Evolutionary conservation across 2,113 vertebrate species (phyloP).

Genomic region (Cyphomyrus plagiostoma): DNA sequence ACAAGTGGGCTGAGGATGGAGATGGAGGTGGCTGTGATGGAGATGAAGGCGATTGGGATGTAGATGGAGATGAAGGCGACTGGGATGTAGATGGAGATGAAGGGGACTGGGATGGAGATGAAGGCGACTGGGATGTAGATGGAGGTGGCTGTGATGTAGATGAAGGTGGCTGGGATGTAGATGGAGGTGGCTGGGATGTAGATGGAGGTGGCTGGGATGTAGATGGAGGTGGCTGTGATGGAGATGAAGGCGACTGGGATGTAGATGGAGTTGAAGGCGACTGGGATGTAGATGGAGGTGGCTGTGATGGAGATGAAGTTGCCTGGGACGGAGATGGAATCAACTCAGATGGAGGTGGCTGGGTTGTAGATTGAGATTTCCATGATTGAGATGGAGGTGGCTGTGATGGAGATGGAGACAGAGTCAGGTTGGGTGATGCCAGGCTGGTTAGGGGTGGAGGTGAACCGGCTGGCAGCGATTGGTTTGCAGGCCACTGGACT

Average conservation of each 20-base stretch:
- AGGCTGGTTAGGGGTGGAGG: not conserved
- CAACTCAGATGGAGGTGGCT: not conserved
- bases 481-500: not conserved
- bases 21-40: not conserved
- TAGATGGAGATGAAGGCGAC: not conserved
- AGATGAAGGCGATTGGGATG: not conserved
- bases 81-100: not conserved
- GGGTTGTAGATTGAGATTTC: too few relatives aligned
- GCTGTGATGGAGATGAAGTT: too few relatives aligned
- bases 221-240: not conserved
- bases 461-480: not conserved
- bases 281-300: not conserved
- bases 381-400: not conserved
- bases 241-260: not conserved
- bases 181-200: not conserved
- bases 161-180: not conserved
- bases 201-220: not conserved
- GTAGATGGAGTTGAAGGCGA: too few relatives aligned
- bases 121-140: accelerated
- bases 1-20: not conserved
- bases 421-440: not conserved
- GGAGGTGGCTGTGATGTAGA: accelerated
- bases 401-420: not conserved
- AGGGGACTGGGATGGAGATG: accelerated
- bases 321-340: too few relatives aligned